phyloP scores from a whole-genome alignment of 2,113 vertebrate species.

The Microcebus tavaratra region DNA sequence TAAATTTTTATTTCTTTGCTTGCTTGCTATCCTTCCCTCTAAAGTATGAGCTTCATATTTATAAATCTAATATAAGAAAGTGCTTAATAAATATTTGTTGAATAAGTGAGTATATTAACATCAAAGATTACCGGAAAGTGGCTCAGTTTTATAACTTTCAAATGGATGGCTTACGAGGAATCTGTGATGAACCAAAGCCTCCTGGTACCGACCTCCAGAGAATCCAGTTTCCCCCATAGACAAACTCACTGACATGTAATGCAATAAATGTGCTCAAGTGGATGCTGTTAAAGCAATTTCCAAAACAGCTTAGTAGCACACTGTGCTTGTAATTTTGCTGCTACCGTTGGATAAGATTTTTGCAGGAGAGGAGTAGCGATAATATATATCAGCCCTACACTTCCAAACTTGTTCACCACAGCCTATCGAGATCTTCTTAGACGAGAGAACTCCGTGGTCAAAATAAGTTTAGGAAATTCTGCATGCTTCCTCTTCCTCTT shows the following conservation, averaged over 20 bases:
- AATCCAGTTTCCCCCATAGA: background rate
- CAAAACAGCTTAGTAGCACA: background rate
- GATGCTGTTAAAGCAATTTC: conserved; percentile 31
- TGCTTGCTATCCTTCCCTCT: background rate
- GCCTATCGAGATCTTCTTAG: background rate
- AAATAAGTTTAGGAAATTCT: background rate
- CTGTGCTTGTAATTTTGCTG: background rate
- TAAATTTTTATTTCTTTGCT: background rate
- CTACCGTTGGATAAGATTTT: background rate
- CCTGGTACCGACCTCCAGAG: background rate
- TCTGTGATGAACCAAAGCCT: background rate
- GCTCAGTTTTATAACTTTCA: conserved; percentile 4
- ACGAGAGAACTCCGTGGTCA: background rate
- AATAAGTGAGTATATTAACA: background rate
- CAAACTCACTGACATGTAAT: background rate
- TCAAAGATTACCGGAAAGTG: background rate
- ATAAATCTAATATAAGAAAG: background rate
- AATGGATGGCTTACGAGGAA: background rate
- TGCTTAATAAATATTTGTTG: background rate
- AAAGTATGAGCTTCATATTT: background rate
- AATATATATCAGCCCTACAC: background rate
- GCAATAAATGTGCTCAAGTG: background rate
- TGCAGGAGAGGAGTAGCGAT: background rate
- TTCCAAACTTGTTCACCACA: background rate
- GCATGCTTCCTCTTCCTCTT: background rate